Base-by-base conservation (phyloP, 2,113 vertebrate genomes). In the Gracilinanus agilis region DNA sequence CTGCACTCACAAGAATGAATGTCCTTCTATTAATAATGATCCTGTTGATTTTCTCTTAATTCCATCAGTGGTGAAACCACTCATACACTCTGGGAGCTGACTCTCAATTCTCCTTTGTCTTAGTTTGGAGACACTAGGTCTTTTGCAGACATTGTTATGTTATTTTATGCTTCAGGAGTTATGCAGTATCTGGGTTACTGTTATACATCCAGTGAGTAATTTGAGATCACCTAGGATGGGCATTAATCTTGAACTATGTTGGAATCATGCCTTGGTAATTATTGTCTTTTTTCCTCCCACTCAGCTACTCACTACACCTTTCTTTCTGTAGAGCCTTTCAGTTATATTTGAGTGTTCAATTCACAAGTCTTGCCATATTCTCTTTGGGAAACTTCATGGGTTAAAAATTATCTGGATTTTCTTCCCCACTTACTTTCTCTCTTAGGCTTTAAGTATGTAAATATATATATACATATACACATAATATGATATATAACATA, bases 1-100 rank as follows among this genome's bases (percentile, higher is more conserved):
- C 91, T 83, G 91, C 90, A 90, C 93, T 92, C 88, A 55, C 55
- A 94, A 96, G 94, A 94, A 96, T 96, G 90, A 95, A 95, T 55
- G 90, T 93, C 90, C 93, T 95, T 96, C 93, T 96, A 75, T 93
- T 96, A 93, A 94, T 95, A 97, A 97, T 49, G 93, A 97, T 94
- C 56, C 4, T 0, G 92, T 90, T 97, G 93, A 96, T 97, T 97
- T 97, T 96, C 96, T 96, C 94, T 89, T 96, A 94, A 97, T 91
- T 96, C 97, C 97, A 90, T 92, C 94, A 49, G 49, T 90, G 90
- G 90, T 94, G 55, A 96, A 96, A 96, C 94, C 44, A 90, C 44
- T 92, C 93, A n/a, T 44, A 93, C 40, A 90, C 96, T 96, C 83
- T 90, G 88, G 53, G 44, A 94, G 58, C 91, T 96, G 90, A 91